A percentile compares a stretch with the other conserved stretches of the same genome.
phyloP scores from a whole-genome alignment of 2,797 vertebrate genomes.

The Sebastes iracundus region DNA sequence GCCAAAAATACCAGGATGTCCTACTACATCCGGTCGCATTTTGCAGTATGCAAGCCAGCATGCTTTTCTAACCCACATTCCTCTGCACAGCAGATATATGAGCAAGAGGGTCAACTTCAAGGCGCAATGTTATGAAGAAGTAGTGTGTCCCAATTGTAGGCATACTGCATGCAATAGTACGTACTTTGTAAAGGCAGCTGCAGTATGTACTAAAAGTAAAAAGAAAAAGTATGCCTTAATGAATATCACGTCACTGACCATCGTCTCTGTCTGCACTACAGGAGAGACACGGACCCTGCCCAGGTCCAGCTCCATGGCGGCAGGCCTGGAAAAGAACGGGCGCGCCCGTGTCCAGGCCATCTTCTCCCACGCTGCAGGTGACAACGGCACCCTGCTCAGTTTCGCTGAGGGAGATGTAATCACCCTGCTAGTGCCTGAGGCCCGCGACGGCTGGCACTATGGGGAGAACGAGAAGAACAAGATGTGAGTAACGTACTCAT shows the following conservation, averaged over 20 bases:
- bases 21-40: too few relatives aligned
- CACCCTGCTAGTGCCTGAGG: slow-evolving; percentile 96
- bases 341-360: slow-evolving; percentile 95
- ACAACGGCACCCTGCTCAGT: slow-evolving; percentile 96
- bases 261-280: slow-evolving; percentile 53
- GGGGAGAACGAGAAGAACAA: slow-evolving; percentile 99
- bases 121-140: too few relatives aligned
- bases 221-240: neutral
- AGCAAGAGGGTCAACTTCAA: too few relatives aligned
- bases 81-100: too few relatives aligned
- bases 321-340: slow-evolving; percentile 95
- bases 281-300: slow-evolving; percentile 97
- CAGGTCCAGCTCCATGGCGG: slow-evolving; percentile 97
- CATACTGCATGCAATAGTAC: too few relatives aligned
- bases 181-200: too few relatives aligned
- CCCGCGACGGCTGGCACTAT: slow-evolving; percentile 98
- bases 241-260: neutral
- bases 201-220: neutral
- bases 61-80: too few relatives aligned
- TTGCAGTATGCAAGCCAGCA: too few relatives aligned
- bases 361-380: slow-evolving; percentile 95
- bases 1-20: too few relatives aligned
- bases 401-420: slow-evolving; percentile 97
- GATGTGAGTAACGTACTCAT: slow-evolving; percentile 83
- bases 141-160: too few relatives aligned